A percentile compares a stretch with the other conserved stretches of the same genome.
phyloP scores from a whole-genome alignment of 2,113 vertebrate species.

The Dascyllus trimaculatus region DNA sequence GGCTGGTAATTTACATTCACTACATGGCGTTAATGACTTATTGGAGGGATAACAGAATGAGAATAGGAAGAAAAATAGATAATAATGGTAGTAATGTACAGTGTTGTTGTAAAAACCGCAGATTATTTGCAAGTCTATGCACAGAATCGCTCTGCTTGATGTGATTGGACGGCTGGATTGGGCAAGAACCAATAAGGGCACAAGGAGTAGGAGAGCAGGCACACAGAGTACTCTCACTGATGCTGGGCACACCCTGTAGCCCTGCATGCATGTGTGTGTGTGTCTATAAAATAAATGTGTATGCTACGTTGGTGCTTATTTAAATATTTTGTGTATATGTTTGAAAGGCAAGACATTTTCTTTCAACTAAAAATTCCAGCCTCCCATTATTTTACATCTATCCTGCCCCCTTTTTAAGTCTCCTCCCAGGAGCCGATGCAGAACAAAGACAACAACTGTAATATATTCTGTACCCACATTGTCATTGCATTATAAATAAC shows the following conservation, averaged over 20 bases:
- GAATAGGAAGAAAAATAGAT: slow-evolving; percentile 16
- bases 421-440: slow-evolving; percentile 52
- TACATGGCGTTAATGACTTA: slow-evolving; percentile 20
- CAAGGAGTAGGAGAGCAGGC: slow-evolving; percentile 61
- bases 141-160: slow-evolving; percentile 57
- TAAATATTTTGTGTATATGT: slow-evolving; percentile 39
- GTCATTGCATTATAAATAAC: slow-evolving; percentile 63
- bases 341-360: slow-evolving; percentile 48
- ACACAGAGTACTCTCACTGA: slow-evolving; percentile 61
- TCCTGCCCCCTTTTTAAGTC: slow-evolving; percentile 39
- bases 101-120: slow-evolving; percentile 72
- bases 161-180: slow-evolving; percentile 73
- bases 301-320: slow-evolving; percentile 41
- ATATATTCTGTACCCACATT: slow-evolving; percentile 60
- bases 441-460: slow-evolving; percentile 64
- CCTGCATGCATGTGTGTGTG: slow-evolving; percentile 35
- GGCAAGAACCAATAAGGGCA: slow-evolving; percentile 74
- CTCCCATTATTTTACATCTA: slow-evolving; percentile 42
- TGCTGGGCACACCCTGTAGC: slow-evolving; percentile 76
- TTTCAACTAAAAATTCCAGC: slow-evolving; percentile 49
- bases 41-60: slow-evolving; percentile 16
- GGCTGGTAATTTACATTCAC: slow-evolving; percentile 16
- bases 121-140: slow-evolving; percentile 77
- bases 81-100: slow-evolving; percentile 36
- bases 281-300: slow-evolving; percentile 37